Percentiles rank a stretch among this genome's conserved stretches.
Evolutionary conservation across 1,140 invertebrate species (phyloP).

Genomic region (Brachionus asplanchnoidis): DNA sequence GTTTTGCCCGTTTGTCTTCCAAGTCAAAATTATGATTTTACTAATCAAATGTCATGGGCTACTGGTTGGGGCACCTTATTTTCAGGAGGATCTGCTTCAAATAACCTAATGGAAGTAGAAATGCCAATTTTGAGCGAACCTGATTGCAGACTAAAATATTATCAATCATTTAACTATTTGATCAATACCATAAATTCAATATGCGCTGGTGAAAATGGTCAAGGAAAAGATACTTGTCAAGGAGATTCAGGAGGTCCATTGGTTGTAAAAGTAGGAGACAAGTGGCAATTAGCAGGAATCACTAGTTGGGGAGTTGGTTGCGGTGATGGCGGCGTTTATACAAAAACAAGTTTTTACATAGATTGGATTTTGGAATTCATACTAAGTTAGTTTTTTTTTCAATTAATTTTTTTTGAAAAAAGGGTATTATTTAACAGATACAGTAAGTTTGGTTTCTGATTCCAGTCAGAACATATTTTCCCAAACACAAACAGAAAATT

Average conservation of each 20-base stretch:
- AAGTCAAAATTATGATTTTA: not conserved
- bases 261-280: not conserved
- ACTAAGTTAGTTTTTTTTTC: too few relatives aligned
- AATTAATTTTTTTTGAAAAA: too few relatives aligned
- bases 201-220: constrained; percentile 27
- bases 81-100: not conserved
- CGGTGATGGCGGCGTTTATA: constrained; percentile 42
- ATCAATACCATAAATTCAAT: not conserved
- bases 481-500: too few relatives aligned
- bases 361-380: not conserved
- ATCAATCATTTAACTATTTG: not conserved
- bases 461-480: too few relatives aligned
- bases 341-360: not conserved
- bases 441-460: too few relatives aligned
- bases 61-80: constrained; percentile 27
- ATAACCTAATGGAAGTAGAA: constrained; percentile 19
- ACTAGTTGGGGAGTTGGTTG: constrained; percentile 34
- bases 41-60: not conserved
- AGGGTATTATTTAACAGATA: too few relatives aligned
- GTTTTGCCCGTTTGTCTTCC: constrained; percentile 17
- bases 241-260: constrained; percentile 41
- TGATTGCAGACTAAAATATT: constrained; percentile 4
- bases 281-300: constrained; percentile 7
- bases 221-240: constrained; percentile 35
- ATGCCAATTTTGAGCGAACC: constrained; percentile 18